Percentiles rank a stretch among this genome's conserved stretches.
Conservation (phyloP, 2,797 vertebrate genomes). For the Synanceia verrucosa region DNA sequence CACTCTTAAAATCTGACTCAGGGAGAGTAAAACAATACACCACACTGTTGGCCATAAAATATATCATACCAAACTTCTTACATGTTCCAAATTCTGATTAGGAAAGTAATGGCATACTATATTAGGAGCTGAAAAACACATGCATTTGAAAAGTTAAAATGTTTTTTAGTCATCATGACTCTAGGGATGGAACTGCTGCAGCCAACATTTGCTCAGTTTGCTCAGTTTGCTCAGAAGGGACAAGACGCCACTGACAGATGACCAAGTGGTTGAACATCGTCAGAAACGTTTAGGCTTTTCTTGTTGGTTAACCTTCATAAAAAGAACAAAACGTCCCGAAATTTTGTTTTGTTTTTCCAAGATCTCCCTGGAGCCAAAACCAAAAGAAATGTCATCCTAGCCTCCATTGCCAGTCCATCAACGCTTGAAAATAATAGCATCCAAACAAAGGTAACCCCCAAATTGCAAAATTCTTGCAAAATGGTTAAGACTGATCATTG, state of each 20-base stretch:
- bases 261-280: too few species aligned
- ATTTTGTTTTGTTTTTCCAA: neutral
- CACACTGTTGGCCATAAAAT: neutral
- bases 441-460: neutral
- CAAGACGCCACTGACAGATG: too few species aligned
- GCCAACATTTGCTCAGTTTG: too few species aligned
- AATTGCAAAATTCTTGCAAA: neutral
- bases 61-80: neutral
- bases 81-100: constrained; percentile 11
- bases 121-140: neutral
- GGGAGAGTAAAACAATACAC: constrained; percentile 19
- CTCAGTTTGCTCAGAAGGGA: too few species aligned
- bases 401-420: neutral
- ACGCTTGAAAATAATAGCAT: neutral
- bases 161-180: neutral
- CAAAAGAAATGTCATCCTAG: neutral
- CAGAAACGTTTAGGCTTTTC: too few species aligned
- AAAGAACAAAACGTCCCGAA: neutral
- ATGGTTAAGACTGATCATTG: too few species aligned
- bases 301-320: too few species aligned
- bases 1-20: neutral
- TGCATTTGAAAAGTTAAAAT: neutral
- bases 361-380: neutral
- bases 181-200: neutral
- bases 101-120: neutral